Base-by-base conservation (phyloP, 2,113 vertebrate species). In the Mystacornis crossleyi region DNA sequence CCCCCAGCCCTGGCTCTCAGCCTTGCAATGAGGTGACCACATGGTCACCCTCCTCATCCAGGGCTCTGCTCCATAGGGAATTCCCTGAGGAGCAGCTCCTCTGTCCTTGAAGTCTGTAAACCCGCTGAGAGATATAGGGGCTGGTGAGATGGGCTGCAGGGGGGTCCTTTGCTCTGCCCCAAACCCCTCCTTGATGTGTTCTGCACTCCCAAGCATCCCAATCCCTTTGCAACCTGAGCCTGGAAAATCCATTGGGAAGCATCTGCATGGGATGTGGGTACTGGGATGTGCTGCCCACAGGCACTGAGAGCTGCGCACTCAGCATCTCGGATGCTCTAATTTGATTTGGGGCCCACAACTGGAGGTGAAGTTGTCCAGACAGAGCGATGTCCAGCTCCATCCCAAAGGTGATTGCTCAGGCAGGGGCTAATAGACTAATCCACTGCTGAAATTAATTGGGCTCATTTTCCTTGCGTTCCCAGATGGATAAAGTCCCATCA, bases 221-320 rank as follows among this genome's bases (percentile, higher is more conserved):
- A 15, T 77, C 45, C 47, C 24, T 66, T 72, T 40, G 57, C 64
- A 71, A 2, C 26, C 64, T 13, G 19, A 53, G 26, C 38, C 21
- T 9, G 54, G 70, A 24, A 28, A 45, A 57, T 23, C 7, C 73
- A 3, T 18, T 14, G 33, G 45, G 53, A n/a, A 40, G 18, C 17
- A 33, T n/a, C 47, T 57, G 42, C 31, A 19, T 17, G 36, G 64
- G 48, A 17, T 8, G 14, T 10, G 54, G 38, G 26, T 19, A 15
- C 38, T 3, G 47, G 55, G 38, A n/a, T 10, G 50, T 21, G 14
- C 33, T 69, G 54, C 60, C 54, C 2, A 11, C 18, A 31, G 70
- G 28, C 66, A 31, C 6, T 0, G 2, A 26, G 43, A n/a, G 26
- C 20, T 60, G 66, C 2, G 0, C 24, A 10, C 40, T 86, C 72